These are phyloP conservation scores for Eubasilissa splendida DNA, from an alignment of 2,888 invertebrate species.

Conservation along the genomic window DNA sequence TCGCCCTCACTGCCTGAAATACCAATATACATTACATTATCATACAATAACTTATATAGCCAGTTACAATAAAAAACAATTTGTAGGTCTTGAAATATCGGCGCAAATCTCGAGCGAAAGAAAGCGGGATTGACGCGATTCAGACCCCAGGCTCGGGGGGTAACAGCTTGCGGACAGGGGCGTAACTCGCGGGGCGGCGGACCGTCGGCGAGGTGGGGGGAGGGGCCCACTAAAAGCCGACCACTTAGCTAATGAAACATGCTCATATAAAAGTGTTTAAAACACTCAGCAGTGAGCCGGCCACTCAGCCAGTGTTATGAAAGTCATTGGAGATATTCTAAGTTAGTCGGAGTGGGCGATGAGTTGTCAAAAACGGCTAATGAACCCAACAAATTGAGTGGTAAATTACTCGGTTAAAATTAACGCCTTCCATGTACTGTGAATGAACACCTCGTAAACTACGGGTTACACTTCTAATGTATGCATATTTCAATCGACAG, in stretches of 20 bases:
- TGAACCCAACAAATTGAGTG: constrained; percentile 51
- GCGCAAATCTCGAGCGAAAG: no score
- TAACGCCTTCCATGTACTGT: constrained; percentile 33
- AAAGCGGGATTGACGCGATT: no score
- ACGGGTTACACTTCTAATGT: no score
- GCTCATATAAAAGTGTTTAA: constrained; percentile 67
- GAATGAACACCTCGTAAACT: constrained; percentile 39
- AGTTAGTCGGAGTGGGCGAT: constrained; percentile 32
- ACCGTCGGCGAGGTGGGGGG: neutral
- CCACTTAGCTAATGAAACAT: constrained; percentile 76
- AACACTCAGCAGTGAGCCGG: constrained; percentile 48
- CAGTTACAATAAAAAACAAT: no score
- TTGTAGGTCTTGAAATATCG: no score
- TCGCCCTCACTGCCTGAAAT: no score
- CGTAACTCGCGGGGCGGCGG: constrained; percentile 11
- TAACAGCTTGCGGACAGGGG: constrained; percentile 18
- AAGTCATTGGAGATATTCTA: constrained; percentile 47
- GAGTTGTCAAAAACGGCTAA: constrained; percentile 55
- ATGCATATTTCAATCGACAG: neutral
- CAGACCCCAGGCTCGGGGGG: neutral
- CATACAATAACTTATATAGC: no score
- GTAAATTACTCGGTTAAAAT: constrained; percentile 48
- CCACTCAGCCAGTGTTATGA: constrained; percentile 51
- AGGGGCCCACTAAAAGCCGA: constrained; percentile 70
- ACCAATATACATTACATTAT: no score